phyloP scores from a whole-genome alignment of 2,113 vertebrate species.

The Platichthys stellatus region DNA sequence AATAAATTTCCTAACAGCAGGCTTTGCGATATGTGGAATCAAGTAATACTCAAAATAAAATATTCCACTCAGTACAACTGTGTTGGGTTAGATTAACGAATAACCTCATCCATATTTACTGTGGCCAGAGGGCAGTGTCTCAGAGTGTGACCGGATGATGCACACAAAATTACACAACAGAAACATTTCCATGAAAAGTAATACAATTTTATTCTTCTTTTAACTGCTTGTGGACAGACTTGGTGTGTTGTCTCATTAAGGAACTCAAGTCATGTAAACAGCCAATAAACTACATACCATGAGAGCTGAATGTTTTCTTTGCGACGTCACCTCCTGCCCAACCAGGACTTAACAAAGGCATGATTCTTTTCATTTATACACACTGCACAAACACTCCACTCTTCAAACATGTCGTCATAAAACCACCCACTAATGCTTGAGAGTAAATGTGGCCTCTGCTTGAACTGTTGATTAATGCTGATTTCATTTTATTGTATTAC shows the following conservation, averaged over 20 bases:
- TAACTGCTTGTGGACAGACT: background rate
- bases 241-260: background rate
- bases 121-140: background rate
- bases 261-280: background rate
- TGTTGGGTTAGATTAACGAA: background rate
- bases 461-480: conserved; percentile 30
- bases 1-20: background rate
- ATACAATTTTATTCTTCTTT: background rate
- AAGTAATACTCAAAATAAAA: background rate
- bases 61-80: background rate
- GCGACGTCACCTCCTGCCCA: background rate
- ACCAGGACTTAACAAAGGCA: background rate
- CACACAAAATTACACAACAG: conserved; percentile 12
- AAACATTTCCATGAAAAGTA: background rate
- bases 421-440: conserved; percentile 8
- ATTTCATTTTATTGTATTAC: conserved; percentile 32
- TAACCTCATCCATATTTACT: conserved; percentile 1
- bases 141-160: conserved; percentile 8
- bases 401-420: conserved; percentile 6
- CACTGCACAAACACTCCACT: conserved; percentile 22
- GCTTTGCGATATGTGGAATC: background rate
- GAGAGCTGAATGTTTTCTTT: background rate
- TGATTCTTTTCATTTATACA: conserved; percentile 7
- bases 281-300: background rate
- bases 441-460: conserved; percentile 15